phyloP scores from a whole-genome alignment of 2,113 vertebrate genomes.

The Periophthalmus modestus region DNA sequence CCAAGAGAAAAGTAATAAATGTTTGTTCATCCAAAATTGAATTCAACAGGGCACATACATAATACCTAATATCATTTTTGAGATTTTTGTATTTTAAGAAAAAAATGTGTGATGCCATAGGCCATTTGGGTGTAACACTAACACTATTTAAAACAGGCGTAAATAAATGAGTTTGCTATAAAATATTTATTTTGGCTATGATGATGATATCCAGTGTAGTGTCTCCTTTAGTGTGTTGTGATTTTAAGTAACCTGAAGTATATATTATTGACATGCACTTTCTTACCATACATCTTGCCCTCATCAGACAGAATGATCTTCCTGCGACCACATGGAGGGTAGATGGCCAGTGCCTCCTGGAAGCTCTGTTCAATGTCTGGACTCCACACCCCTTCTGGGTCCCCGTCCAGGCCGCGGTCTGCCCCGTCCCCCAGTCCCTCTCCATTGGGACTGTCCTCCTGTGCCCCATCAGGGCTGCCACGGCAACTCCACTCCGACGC shows the following conservation, averaged over 20 bases:
- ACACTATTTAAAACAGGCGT: too few relatives aligned
- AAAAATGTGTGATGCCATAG: too few relatives aligned
- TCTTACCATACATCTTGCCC: conserved; percentile 98
- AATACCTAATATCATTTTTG: too few relatives aligned
- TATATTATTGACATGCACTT: not conserved
- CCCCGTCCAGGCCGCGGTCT: conserved; percentile 93
- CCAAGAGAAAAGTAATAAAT: not conserved
- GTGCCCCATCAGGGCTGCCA: conserved; percentile 94
- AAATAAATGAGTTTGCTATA: too few relatives aligned
- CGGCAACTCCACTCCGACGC: conserved; percentile 97
- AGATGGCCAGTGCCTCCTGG: conserved; percentile 96
- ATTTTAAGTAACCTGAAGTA: too few relatives aligned
- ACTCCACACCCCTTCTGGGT: conserved; percentile 96
- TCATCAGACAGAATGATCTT: conserved; percentile 98
- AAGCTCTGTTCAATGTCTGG: conserved; percentile 98
- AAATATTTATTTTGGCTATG: too few relatives aligned
- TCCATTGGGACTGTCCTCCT: conserved; percentile 87
- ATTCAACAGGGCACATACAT: too few relatives aligned
- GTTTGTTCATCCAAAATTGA: too few relatives aligned
- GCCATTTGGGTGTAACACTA: too few relatives aligned
- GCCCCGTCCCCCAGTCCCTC: conserved; percentile 85
- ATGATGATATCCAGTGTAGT: too few relatives aligned
- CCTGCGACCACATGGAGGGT: conserved; percentile 92
- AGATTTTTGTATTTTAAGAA: too few relatives aligned
- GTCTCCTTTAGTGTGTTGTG: too few relatives aligned